These are phyloP conservation scores for Theristus sp. DNA, from an alignment of 2,888 invertebrate species.

Conservation along the genomic window DNA sequence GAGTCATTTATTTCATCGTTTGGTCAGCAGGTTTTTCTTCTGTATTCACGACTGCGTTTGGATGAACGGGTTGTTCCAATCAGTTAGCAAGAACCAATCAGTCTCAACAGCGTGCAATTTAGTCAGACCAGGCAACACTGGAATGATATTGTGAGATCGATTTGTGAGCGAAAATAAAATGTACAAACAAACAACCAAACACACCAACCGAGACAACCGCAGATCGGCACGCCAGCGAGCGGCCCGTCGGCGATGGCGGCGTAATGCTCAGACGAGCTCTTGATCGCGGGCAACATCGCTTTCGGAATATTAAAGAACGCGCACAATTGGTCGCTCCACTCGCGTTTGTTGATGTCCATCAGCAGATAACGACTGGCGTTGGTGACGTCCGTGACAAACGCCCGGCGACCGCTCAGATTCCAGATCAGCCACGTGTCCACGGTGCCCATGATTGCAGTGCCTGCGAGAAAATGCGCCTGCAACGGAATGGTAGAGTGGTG, in stretches of 20 bases:
- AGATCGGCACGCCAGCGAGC: conserved; percentile 56
- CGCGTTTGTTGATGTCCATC: conserved; percentile 53
- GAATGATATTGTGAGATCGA: neutral
- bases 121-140: neutral
- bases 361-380: conserved; percentile 81
- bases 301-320: conserved; percentile 51
- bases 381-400: conserved; percentile 78
- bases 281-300: conserved; percentile 57
- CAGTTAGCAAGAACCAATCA: too few relatives aligned
- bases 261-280: conserved; percentile 70
- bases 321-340: conserved; percentile 42
- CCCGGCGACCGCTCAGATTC: conserved; percentile 65
- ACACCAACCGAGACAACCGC: conserved; percentile 47
- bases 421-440: conserved; percentile 92
- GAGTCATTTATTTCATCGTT: too few relatives aligned
- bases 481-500: too few relatives aligned
- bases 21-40: too few relatives aligned
- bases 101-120: neutral
- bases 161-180: too few relatives aligned
- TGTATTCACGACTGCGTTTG: too few relatives aligned
- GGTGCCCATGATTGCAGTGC: conserved; percentile 40
- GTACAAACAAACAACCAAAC: too few relatives aligned
- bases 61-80: too few relatives aligned
- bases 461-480: too few relatives aligned
- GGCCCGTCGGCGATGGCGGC: conserved; percentile 52